Evolutionary conservation across 2,113 vertebrate genomes (phyloP).

Genomic region (Nettapus auritus): DNA sequence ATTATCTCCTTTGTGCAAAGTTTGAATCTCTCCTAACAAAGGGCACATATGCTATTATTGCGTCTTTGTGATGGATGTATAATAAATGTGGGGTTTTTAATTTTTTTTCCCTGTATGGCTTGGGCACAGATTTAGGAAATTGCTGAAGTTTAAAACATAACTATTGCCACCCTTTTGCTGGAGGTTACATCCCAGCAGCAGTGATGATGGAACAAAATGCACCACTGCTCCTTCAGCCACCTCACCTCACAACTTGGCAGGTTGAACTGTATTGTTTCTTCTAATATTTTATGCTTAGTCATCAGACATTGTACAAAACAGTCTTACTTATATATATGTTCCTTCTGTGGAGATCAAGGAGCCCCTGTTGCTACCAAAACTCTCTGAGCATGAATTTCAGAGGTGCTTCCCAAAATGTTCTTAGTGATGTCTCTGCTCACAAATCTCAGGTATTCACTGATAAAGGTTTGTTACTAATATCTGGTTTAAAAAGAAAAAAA

Average conservation of each 20-base stretch:
- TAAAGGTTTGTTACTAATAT: not conserved
- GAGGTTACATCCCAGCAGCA: not conserved
- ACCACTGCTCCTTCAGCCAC: not conserved
- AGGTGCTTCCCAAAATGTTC: not conserved
- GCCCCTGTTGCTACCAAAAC: not conserved
- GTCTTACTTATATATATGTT: not conserved
- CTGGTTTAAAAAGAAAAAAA: not conserved
- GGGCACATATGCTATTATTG: not conserved
- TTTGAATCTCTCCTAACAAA: not conserved
- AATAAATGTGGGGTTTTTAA: not conserved
- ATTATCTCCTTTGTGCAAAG: not conserved
- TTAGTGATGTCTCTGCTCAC: not conserved
- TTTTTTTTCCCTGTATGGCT: not conserved
- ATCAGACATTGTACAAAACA: not conserved
- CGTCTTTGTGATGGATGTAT: not conserved
- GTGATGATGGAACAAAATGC: not conserved
- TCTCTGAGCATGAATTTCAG: not conserved
- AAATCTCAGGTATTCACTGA: not conserved
- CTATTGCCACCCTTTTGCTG: not conserved
- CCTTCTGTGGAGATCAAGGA: not conserved
- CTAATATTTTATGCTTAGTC: not conserved
- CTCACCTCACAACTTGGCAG: not conserved
- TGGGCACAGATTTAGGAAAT: not conserved
- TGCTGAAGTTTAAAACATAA: not conserved
- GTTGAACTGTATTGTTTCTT: not conserved